Conservation (phyloP, 1,140 invertebrate genomes). For the Solenopsis invicta region DNA sequence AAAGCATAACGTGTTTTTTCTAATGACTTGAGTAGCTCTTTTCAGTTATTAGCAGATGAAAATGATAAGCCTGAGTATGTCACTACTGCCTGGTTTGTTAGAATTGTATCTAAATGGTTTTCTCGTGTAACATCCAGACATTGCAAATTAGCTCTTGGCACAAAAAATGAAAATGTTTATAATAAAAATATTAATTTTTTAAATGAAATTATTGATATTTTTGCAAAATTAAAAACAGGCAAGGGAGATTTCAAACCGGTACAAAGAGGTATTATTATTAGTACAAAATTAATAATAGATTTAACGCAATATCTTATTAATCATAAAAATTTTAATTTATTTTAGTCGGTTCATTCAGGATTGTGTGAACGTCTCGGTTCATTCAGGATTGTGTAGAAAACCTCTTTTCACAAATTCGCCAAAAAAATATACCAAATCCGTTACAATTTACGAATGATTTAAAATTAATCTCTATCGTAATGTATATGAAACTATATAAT, state of each 20-base stretch:
- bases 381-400: neutral
- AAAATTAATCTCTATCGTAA: neutral
- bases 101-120: neutral
- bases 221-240: too few relatives aligned
- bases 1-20: neutral
- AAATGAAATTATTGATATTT: too few relatives aligned
- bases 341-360: too few relatives aligned
- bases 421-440: neutral
- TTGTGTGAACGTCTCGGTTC: too few relatives aligned
- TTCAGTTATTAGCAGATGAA: neutral
- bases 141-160: neutral
- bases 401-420: neutral
- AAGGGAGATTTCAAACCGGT: too few relatives aligned
- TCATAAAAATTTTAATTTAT: neutral
- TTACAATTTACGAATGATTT: neutral
- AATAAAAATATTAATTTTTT: neutral
- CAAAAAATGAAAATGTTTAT: neutral
- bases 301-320: neutral
- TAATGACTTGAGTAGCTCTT: neutral
- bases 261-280: too few relatives aligned
- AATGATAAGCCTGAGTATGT: neutral
- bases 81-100: neutral
- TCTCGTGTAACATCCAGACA: neutral
- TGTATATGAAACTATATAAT: neutral
- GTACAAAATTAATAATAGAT: neutral